Conservation (phyloP, 2,113 vertebrate species). For the Epinephelus lanceolatus region DNA sequence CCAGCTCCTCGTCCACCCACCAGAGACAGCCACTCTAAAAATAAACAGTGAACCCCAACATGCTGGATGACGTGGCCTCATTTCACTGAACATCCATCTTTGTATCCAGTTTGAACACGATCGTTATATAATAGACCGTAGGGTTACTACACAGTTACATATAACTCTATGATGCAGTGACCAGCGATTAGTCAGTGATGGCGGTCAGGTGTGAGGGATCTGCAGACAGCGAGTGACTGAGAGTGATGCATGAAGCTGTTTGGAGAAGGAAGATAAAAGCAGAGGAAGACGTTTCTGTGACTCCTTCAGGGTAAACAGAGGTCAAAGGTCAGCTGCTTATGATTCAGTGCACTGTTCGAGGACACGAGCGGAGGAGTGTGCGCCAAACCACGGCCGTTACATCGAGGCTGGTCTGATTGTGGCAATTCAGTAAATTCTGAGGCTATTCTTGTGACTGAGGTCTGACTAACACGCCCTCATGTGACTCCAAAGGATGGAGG, state of each 20-base stretch:
- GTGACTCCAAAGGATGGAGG: neutral
- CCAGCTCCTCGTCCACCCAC: too few relatives aligned
- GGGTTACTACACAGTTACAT: too few relatives aligned
- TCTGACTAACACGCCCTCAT: slow-evolving; percentile 9
- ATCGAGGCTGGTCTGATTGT: neutral
- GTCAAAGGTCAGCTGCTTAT: slow-evolving; percentile 2
- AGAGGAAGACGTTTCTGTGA: neutral
- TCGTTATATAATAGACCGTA: too few relatives aligned
- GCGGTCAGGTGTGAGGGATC: neutral
- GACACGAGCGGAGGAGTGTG: neutral
- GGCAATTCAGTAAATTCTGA: neutral
- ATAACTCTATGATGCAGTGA: too few relatives aligned
- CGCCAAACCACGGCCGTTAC: neutral
- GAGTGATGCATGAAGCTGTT: too few relatives aligned
- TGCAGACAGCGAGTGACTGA: neutral
- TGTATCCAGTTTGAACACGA: too few relatives aligned
- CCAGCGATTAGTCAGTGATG: neutral
- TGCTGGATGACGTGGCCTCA: neutral
- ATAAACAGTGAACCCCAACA: slow-evolving; percentile 8
- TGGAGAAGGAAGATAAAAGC: neutral
- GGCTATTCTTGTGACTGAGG: neutral
- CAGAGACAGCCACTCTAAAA: slow-evolving; percentile 15
- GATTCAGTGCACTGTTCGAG: neutral
- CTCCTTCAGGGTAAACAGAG: neutral
- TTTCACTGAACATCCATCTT: neutral